A percentile compares a stretch with the other conserved stretches of the same genome.
Evolutionary conservation across 2,797 vertebrate species (phyloP).

Genomic region (Yasuhikotakia modesta): DNA sequence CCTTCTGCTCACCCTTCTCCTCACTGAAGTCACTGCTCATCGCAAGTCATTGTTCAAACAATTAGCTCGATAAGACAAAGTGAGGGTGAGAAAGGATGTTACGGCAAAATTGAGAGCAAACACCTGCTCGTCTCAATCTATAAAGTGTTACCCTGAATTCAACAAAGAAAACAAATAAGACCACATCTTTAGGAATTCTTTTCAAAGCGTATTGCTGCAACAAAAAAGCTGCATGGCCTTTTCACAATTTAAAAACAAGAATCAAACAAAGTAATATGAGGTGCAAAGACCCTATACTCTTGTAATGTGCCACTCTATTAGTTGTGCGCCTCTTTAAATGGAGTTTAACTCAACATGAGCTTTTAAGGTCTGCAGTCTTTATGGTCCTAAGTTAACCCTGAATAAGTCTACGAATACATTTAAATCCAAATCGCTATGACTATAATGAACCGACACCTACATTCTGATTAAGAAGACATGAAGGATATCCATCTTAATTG

Average conservation of each 20-base stretch:
- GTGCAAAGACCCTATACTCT: conserved; percentile 36
- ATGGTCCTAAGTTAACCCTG: not conserved
- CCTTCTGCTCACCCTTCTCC: conserved; percentile 58
- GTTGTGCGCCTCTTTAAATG: no score
- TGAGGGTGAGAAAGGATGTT: conserved; percentile 28
- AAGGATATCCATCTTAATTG: conserved; percentile 71
- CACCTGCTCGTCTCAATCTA: conserved; percentile 29
- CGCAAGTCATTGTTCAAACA: conserved; percentile 67
- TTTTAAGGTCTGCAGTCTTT: not conserved
- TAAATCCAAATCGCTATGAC: conserved; percentile 24
- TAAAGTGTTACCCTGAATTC: conserved; percentile 9
- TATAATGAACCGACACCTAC: conserved; percentile 6
- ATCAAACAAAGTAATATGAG: conserved; percentile 10
- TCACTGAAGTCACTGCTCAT: conserved; percentile 66
- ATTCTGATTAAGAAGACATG: conserved; percentile 31
- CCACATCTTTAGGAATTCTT: not conserved
- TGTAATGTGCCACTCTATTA: conserved; percentile 44
- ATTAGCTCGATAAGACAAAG: conserved; percentile 63
- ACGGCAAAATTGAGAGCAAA: conserved; percentile 34
- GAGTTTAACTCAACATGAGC: no score
- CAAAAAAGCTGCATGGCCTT: not conserved
- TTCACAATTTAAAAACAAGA: conserved; percentile 16
- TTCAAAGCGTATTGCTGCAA: conserved; percentile 15
- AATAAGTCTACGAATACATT: conserved; percentile 14
- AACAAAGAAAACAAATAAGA: conserved; percentile 14